Evolutionary conservation across 2,113 vertebrate species (phyloP).

Genomic region (Proteles cristata): DNA sequence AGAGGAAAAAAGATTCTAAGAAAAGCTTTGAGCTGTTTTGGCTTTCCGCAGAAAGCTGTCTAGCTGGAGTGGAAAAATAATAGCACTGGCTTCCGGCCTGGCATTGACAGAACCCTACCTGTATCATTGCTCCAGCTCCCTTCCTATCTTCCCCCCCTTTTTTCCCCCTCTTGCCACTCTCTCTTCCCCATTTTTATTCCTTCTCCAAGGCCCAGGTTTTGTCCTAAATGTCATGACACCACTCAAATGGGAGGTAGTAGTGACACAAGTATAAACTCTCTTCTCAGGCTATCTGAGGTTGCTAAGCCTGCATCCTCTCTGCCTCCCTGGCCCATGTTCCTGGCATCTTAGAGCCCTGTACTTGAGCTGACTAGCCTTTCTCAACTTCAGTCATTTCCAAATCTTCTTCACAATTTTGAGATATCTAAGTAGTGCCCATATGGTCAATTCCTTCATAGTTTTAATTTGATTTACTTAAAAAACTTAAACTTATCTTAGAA

Average conservation of each 20-base stretch:
- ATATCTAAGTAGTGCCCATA: not conserved
- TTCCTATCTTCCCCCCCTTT: not conserved
- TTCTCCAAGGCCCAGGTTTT: not conserved
- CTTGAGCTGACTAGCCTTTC: not conserved
- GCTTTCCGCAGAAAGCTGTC: not conserved
- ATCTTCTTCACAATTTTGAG: not conserved
- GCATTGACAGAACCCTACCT: not conserved
- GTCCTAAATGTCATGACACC: not conserved
- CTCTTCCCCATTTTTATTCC: not conserved
- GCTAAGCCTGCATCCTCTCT: not conserved
- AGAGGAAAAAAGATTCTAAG: not conserved
- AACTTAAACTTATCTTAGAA: not conserved
- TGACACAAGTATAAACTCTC: not conserved
- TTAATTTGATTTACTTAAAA: constrained; percentile 37
- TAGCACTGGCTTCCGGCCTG: not conserved
- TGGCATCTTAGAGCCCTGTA: not conserved
- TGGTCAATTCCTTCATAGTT: not conserved
- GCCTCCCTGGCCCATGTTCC: not conserved
- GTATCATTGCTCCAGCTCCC: not conserved
- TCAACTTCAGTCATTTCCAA: not conserved
- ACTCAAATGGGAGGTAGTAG: not conserved
- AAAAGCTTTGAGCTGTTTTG: constrained; percentile 19
- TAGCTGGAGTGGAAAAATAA: not conserved
- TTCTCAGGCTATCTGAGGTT: not conserved
- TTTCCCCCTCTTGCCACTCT: not conserved